Evolutionary conservation across 2,888 invertebrate species (phyloP), one percentile per base, ranked within the genome.

Genomic region (Ephialtes manifestator): DNA sequence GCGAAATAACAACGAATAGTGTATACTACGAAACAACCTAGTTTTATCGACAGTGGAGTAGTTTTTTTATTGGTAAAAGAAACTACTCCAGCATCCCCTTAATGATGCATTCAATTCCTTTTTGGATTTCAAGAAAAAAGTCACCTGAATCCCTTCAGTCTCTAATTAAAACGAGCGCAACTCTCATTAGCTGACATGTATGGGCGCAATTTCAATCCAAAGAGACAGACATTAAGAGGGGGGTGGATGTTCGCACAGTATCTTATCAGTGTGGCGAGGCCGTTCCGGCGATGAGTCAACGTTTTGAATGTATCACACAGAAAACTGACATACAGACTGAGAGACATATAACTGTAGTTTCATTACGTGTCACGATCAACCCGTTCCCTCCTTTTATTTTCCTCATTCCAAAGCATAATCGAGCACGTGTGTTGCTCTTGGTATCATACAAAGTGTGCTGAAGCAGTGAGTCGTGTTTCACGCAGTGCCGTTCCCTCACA

Each of bases 261-360:
- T 85, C 84, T 85, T 85, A 85, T 85, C 84, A 79, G 75, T 35
- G 43, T 48, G 11, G 63, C 81, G 51, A 70, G 84, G 81, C 75
- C 80, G 60, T 68, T 35, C 35, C 58, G 65, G 35, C 48, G 81
- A 79, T 85, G 84, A 85, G 81, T 85, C 84, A 85, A 81, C 81
- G 78, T 35, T 58, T 65, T 70, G 71, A 75, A 75, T 63, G 48
- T 74, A 68, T 65, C 24, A 74, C 58, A 71, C 18, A n/a, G n/a
- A 18, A 39, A 39, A 65, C 7, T 11, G 51, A 31, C 35, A 31
- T 31, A 53, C 51, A 71, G 71, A 20, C 15, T 15, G 55, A 55
- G 8, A 51, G 51, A 15, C n/a, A 46, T 28, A 74, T 46, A 60
- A 74, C 51, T 70, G 70, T 46, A 60, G 39, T 51, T 46, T 75